Conservation (phyloP, 2,888 invertebrate genomes). For the Cheilosia vulpina region DNA sequence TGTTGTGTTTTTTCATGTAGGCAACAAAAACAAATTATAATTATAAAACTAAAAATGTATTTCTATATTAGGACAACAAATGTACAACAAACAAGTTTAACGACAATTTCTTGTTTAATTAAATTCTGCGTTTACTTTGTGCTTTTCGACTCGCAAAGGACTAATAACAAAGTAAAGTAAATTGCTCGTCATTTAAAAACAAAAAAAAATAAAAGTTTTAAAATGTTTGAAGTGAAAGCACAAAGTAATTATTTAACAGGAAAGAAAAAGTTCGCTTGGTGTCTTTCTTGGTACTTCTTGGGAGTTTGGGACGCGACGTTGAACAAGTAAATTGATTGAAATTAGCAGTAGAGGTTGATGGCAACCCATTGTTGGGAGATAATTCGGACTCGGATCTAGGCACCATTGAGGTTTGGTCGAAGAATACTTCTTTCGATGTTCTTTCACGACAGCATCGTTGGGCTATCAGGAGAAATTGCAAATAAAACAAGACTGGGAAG, state of each 20-base stretch:
- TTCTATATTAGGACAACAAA: constrained; percentile 44
- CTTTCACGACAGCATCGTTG: too few relatives aligned
- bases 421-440: background rate
- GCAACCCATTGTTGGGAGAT: background rate
- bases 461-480: too few relatives aligned
- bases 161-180: background rate
- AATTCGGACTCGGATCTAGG: background rate
- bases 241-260: constrained; percentile 46
- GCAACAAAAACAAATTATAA: constrained; percentile 16
- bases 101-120: background rate
- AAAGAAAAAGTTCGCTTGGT: constrained; percentile 5
- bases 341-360: constrained; percentile 63
- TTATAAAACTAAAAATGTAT: constrained; percentile 19
- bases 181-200: constrained; percentile 10
- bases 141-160: constrained; percentile 4
- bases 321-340: constrained; percentile 72
- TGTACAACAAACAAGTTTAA: constrained; percentile 10
- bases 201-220: constrained; percentile 8
- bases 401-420: background rate
- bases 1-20: background rate
- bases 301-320: constrained; percentile 23
- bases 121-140: constrained; percentile 36
- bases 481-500: too few relatives aligned
- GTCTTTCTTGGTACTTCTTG: constrained; percentile 5
- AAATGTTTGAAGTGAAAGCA: constrained; percentile 43